Conservation (phyloP, 2,797 vertebrate species). For the Cirrhinus molitorella region DNA sequence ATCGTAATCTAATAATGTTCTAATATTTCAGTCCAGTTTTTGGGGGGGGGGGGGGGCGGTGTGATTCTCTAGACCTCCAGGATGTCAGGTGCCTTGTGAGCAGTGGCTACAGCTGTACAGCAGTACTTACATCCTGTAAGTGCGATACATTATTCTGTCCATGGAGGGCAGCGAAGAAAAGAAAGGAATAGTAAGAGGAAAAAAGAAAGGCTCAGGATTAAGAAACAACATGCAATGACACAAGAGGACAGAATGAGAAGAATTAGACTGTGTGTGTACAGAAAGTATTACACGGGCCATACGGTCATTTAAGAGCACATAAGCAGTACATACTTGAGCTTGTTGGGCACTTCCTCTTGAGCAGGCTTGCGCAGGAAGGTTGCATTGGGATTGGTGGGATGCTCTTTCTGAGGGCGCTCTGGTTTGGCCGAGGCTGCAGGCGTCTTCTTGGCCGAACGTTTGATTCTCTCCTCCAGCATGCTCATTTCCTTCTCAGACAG, state of each 20-base stretch:
- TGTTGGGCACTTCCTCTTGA: conserved; percentile 92
- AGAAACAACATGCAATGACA: conserved; percentile 64
- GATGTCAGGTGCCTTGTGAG: conserved; percentile 50
- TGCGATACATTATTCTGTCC: conserved; percentile 99
- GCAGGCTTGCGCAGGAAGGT: conserved; percentile 88
- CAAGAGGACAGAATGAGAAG: conserved; percentile 50
- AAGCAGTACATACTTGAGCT: conserved; percentile 88
- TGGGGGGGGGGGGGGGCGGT: too few relatives aligned
- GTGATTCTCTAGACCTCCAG: conserved; percentile 13
- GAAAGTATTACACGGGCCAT: not conserved
- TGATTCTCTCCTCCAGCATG: conserved; percentile 98
- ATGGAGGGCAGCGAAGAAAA: conserved; percentile 91
- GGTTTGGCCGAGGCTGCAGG: conserved; percentile 83
- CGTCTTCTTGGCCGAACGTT: conserved; percentile 93
- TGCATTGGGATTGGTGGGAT: conserved; percentile 79
- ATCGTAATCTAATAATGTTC: not conserved
- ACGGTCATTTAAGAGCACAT: too few relatives aligned
- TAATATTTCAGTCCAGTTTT: conserved; percentile 1
- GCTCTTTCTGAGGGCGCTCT: conserved; percentile 85
- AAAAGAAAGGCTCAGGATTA: conserved; percentile 75
- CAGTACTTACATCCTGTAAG: conserved; percentile 99
- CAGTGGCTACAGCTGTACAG: conserved; percentile 52
- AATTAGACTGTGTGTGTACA: conserved; percentile 45
- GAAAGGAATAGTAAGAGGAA: conserved; percentile 86
- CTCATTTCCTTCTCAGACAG: conserved; percentile 99